Evolutionary conservation across 2,113 vertebrate species (phyloP), one percentile per base, ranked within the genome.

Genomic region (Ceyx margarethae): DNA sequence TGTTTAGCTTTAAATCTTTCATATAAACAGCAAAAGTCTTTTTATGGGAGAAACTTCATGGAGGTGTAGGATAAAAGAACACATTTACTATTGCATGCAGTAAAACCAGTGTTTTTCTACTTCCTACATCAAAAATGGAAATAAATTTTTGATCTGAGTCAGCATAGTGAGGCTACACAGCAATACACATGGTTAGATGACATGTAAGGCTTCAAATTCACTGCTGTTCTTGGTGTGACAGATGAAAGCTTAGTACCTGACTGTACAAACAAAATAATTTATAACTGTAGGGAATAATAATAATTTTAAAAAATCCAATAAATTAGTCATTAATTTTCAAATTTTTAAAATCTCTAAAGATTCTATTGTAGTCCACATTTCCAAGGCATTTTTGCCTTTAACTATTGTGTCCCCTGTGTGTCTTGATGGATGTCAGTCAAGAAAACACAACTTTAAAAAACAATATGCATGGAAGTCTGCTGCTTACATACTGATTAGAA

Each of bases 211-310:
- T 69, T 75, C 35, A 51, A n/a, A 46, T 46, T 29, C 61, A 45
- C 23, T 26, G 31, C 13, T 64, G 48, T 8, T 40, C 31, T 33
- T 4, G 1, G 40, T 0, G 0, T 25, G 40, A 60, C 57, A 71
- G 10, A 33, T 9, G 4, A 53, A 76, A 54, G 10, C 13, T 42
- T 25, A 65, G 48, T 54, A 37, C 9, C 25, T 50, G 21, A 29
- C 46, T 13, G 71, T 20, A n/a, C 23, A 23, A 60, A 50, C 48
- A 50, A 23, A 50, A 37, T 37, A 37, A 37, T 37, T 37, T 37
- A 11, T 37, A 37, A 37, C 37, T 45, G 22, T 14, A 33, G 48
- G 13, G 15, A 72, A 77, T 35, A 54, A 33, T 37, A 37, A 37
- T 37, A 84, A 64, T 10, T n/a, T n/a, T n/a, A 80, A 56, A n/a